These are phyloP conservation scores for Antheraea mylitta DNA, from an alignment of 1,140 invertebrate genomes.

Conservation along the genomic window DNA sequence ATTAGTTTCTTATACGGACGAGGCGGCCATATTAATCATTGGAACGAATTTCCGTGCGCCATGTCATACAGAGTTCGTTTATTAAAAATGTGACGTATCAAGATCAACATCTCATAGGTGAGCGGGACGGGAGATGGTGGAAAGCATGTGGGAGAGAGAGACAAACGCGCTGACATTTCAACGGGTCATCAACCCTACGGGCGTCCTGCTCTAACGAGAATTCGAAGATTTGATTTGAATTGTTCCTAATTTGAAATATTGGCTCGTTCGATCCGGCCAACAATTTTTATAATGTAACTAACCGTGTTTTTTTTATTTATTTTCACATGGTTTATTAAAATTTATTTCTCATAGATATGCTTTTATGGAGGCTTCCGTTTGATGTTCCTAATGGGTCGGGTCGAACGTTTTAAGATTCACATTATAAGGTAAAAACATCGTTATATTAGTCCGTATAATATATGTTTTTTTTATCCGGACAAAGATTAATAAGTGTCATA, in stretches of 20 bases:
- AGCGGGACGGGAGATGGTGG: constrained; percentile 49
- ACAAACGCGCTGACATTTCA: constrained; percentile 71
- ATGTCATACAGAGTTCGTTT: constrained; percentile 77
- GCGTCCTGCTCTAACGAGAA: constrained; percentile 75
- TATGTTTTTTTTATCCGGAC: constrained; percentile 53
- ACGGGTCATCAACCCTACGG: constrained; percentile 75
- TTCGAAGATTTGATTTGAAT: constrained; percentile 76
- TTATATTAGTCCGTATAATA: constrained; percentile 1
- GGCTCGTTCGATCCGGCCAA: constrained; percentile 45
- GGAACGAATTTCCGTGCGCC: constrained; percentile 74
- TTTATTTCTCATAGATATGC: constrained; percentile 50
- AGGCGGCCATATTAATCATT: constrained; percentile 76
- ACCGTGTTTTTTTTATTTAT: constrained; percentile 30
- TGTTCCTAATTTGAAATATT: constrained; percentile 75
- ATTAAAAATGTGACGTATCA: constrained; percentile 79
- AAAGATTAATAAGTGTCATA: constrained; percentile 55
- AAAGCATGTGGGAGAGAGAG: constrained; percentile 43
- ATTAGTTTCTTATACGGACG: constrained; percentile 67
- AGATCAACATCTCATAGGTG: constrained; percentile 72
- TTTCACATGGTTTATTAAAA: constrained; percentile 58
- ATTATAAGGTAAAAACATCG: constrained; percentile 47
- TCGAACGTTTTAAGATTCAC: constrained; percentile 45
- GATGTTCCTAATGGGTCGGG: constrained; percentile 49
- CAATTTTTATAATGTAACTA: constrained; percentile 37
- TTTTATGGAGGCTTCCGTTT: constrained; percentile 61